Conservation (phyloP, 2,888 invertebrate species). For the Rhorus exstirpatorius region DNA sequence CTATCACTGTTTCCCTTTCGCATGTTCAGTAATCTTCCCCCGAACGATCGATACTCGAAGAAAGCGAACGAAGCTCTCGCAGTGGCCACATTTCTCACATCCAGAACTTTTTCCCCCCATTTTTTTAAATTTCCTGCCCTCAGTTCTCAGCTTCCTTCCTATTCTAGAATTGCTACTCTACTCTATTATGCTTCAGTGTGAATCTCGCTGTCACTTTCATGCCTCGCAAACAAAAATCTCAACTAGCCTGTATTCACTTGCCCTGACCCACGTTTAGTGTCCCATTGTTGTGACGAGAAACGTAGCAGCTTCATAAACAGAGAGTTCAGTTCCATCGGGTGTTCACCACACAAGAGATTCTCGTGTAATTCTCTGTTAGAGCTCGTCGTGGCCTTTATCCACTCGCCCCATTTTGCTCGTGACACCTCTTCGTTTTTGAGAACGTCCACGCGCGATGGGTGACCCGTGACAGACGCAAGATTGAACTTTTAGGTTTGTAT, state of each 20-base stretch:
- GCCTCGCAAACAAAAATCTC: conserved; percentile 69
- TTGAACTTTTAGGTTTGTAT: too few species aligned
- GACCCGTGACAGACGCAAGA: too few species aligned
- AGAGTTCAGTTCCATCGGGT: conserved; percentile 61
- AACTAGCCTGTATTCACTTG: conserved; percentile 31
- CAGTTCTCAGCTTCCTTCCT: too few species aligned
- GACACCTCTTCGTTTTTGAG: not conserved
- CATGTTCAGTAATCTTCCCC: too few species aligned
- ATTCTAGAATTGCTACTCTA: not conserved
- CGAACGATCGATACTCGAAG: too few species aligned
- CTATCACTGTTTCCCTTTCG: too few species aligned
- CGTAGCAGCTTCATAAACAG: conserved; percentile 71
- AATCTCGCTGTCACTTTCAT: conserved; percentile 80
- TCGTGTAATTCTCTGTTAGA: conserved; percentile 37
- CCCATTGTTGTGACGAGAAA: conserved; percentile 74
- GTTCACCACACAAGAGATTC: conserved; percentile 13
- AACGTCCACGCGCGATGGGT: too few species aligned
- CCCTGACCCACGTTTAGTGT: conserved; percentile 29
- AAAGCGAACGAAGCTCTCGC: too few species aligned
- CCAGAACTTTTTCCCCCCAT: too few species aligned
- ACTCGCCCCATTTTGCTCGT: not conserved
- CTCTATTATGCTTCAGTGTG: conserved; percentile 51
- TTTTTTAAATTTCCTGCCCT: conserved; percentile 22
- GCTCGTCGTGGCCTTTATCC: not conserved
- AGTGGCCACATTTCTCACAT: too few species aligned